A percentile compares a stretch with the other conserved stretches of the same genome.
Conservation (phyloP, 2,888 invertebrate species). For the Nomada hirtipes region DNA sequence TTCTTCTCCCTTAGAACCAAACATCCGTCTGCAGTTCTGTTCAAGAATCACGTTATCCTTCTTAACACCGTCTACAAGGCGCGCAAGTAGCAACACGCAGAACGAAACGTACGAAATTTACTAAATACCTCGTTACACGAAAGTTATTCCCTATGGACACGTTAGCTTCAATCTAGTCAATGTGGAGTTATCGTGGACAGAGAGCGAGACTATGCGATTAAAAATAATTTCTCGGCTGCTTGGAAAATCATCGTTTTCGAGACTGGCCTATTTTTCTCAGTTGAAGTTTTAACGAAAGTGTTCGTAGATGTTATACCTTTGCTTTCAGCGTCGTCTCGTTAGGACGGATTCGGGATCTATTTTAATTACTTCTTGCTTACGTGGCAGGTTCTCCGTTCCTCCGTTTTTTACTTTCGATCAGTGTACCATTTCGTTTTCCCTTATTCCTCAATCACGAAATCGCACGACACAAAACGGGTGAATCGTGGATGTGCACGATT, state of each 20-base stretch:
- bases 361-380: conserved; percentile 25
- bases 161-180: conserved; percentile 3
- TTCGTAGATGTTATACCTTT: conserved; percentile 6
- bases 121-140: background rate
- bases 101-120: conserved; percentile 27
- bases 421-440: background rate
- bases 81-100: conserved; percentile 12
- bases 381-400: conserved; percentile 42
- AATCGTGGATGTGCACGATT: conserved; percentile 15
- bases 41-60: background rate
- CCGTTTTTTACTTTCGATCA: background rate
- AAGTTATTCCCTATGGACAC: conserved; percentile 17
- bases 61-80: conserved; percentile 1
- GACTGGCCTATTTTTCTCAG: conserved; percentile 27
- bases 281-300: conserved; percentile 19
- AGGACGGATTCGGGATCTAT: conserved; percentile 67
- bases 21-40: background rate
- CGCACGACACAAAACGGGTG: background rate
- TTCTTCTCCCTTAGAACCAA: background rate
- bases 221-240: conserved; percentile 47
- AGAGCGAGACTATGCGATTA: conserved; percentile 41
- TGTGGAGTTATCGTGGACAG: conserved; percentile 34
- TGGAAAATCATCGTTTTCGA: conserved; percentile 52
- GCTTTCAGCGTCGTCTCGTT: conserved; percentile 31
- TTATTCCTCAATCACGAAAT: background rate